Conservation (phyloP, 2,888 invertebrate genomes). For the Lasioglossum lativentre region DNA sequence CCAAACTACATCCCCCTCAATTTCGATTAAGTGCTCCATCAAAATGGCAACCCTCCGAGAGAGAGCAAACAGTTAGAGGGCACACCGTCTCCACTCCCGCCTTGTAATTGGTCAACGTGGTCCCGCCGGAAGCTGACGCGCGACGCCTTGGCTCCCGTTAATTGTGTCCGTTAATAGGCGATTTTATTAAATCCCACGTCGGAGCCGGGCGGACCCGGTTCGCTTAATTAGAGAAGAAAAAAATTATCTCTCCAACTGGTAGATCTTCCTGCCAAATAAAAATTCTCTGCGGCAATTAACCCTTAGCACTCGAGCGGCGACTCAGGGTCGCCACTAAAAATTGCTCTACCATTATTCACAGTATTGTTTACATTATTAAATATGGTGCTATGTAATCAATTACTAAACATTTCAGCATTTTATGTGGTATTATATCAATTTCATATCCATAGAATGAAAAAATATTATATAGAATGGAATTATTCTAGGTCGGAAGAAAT, state of each 20-base stretch:
- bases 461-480: too few species aligned
- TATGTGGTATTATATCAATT: too few species aligned
- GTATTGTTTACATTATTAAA: too few species aligned
- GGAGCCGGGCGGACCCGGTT: background rate
- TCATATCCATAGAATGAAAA: too few species aligned
- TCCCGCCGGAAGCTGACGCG: background rate
- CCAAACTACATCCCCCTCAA: slow-evolving; percentile 61
- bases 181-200: background rate
- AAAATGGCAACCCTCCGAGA: slow-evolving; percentile 60
- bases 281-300: background rate
- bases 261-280: background rate
- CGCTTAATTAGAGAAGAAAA: background rate
- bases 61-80: slow-evolving; percentile 56
- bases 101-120: slow-evolving; percentile 49
- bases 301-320: too few species aligned
- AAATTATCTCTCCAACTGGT: background rate
- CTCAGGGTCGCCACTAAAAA: too few species aligned
- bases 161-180: slow-evolving; percentile 4
- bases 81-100: slow-evolving; percentile 38
- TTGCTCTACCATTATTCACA: too few species aligned
- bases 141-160: background rate
- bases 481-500: too few species aligned
- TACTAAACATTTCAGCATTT: too few species aligned
- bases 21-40: slow-evolving; percentile 69
- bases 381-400: too few species aligned